A percentile compares a stretch with the other conserved stretches of the same genome.
Evolutionary conservation across 2,888 invertebrate species (phyloP).

Genomic region (Corbicula japonica): DNA sequence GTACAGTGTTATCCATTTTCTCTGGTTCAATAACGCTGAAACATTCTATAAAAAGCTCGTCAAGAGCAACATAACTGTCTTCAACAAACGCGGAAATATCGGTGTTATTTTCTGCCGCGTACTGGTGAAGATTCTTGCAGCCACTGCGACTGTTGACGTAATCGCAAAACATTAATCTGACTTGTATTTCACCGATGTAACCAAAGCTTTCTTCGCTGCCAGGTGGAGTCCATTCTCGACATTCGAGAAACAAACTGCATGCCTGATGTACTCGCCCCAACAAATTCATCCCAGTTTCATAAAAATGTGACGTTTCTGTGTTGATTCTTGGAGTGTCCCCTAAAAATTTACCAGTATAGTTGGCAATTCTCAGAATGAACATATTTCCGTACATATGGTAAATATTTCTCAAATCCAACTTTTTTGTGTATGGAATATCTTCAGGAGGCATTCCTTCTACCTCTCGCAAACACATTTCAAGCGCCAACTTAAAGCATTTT

Average conservation of each 20-base stretch:
- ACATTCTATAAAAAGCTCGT: constrained; percentile 59
- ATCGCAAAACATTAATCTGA: constrained; percentile 66
- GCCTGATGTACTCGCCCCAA: too few relatives aligned
- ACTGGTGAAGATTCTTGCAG: constrained; percentile 21
- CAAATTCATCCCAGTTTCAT: too few relatives aligned
- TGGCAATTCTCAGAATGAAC: constrained; percentile 32
- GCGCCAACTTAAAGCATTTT: constrained; percentile 58
- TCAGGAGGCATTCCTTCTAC: constrained; percentile 31
- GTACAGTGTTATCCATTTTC: constrained; percentile 30
- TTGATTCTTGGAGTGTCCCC: constrained; percentile 29
- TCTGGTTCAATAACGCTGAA: constrained; percentile 49
- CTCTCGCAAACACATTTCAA: constrained; percentile 52
- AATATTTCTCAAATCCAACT: constrained; percentile 57
- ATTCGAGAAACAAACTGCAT: constrained; percentile 36
- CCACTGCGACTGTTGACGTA: constrained; percentile 53
- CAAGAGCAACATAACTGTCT: constrained; percentile 39
- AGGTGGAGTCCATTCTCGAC: constrained; percentile 41
- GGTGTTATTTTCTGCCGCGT: background rate
- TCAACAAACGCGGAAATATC: constrained; percentile 42
- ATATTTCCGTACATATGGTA: constrained; percentile 70
- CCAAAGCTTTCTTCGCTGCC: constrained; percentile 47
- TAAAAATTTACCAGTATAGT: constrained; percentile 37
- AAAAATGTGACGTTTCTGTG: too few relatives aligned
- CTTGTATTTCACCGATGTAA: constrained; percentile 66
- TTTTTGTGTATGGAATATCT: constrained; percentile 46